Base-by-base conservation (phyloP, 2,113 vertebrate genomes). In the Beaufortia kweichowensis region DNA sequence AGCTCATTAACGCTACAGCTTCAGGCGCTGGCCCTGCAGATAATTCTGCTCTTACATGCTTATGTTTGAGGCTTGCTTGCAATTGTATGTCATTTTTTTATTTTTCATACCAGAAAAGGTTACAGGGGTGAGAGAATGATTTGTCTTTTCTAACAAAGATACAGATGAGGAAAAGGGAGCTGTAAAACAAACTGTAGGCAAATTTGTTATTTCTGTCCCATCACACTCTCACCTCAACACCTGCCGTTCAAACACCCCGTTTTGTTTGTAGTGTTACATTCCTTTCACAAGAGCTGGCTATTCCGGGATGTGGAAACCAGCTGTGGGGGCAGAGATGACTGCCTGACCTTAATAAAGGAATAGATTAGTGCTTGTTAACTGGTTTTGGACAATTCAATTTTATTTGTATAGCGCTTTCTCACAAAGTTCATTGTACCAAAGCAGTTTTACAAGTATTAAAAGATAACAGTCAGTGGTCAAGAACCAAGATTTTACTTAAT, bases 101-200 rank as follows among this genome's bases (percentile, higher is more conserved):
- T 77, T 78, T 73, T 83, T 19, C 41, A 77, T 81, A 76, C 59
- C 62, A 56, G 48, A 33, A 31, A 56, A 41, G 50, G 75, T 78
- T 81, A 39, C 79, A 76, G 12, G 65, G 62, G 61, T 31, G 60
- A 69, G 46, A 66, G 75, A 24, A 28, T 17, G 70, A 35, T 46
- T 6, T 39, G 35, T 39, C 8, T 31, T 17, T 31, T 55, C 33
- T 56, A 9, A 31, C 14, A 46, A 21, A 66, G 14, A 28, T 9
- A 48, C 7, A n/a, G 19, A 15, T 46, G 4, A 62, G 10, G 4
- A 33, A 21, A 35, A 33, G 33, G 10, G 8, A 60, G 29, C 14
- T 19, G 15, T 5, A 21, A n/a, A 63, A 43, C 3, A 28, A 19
- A 19, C 26, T 4, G 69, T n/a, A 60, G n/a, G 19, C n/a, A 60